Base-by-base conservation (phyloP, 2,797 vertebrate species). In the Eleutherodactylus coqui region DNA sequence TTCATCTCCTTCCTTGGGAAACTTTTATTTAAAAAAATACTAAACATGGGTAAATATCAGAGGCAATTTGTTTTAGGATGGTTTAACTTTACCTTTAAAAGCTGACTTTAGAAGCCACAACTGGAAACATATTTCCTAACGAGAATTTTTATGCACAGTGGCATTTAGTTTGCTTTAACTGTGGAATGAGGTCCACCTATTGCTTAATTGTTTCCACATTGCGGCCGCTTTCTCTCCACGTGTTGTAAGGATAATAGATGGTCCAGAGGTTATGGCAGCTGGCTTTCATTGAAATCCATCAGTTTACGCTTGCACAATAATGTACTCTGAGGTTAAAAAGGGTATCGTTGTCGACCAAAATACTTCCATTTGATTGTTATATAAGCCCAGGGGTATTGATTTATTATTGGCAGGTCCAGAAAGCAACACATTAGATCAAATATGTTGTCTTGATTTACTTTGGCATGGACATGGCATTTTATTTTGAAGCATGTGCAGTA, bases 231-330 rank as follows among this genome's bases (percentile, higher is more conserved):
- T 49, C 49, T 80, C 43, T 84, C 60, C 77, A 73, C 19, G 73
- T 80, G 84, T 64, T 86, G 77, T 16, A 64, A 75, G 86, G 53
- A 84, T 81, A 87, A 87, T 87, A 80, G 55, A 84, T 84, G 86
- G 82, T 81, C 47, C 69, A 79, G 75, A 87, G 82, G 82, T 75
- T 82, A 80, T 64, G 76, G 82, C 86, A 87, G 86, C 86, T 87
- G 86, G 86, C 77, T 84, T 84, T 84, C 77, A 87, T 87, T 87
- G 75, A 84, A 84, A 84, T 87, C 82, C 86, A 87, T 87, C 86
- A 87, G 76, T 80, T 75, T 75, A 73, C 64, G 53, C 77, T 84
- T 38, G 81, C 75, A 84, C 58, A 69, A 43, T 87, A 80, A 87
- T 87, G 76, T 87, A 80, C 86, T 84, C 69, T 45, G 86, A 53